phyloP scores from a whole-genome alignment of 2,113 vertebrate genomes.

The Neopipo cinnamomea region DNA sequence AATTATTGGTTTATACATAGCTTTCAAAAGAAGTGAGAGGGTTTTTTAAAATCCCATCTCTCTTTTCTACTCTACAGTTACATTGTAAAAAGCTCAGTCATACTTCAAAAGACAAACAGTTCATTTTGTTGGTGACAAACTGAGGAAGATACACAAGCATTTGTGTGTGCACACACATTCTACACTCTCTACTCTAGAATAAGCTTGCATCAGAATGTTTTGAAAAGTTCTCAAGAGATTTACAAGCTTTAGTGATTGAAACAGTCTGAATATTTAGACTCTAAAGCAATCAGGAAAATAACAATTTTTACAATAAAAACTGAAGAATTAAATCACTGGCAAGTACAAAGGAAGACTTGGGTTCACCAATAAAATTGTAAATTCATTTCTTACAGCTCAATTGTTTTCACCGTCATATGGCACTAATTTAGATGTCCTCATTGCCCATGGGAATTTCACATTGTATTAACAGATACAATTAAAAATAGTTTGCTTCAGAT shows the following conservation, averaged over 20 bases:
- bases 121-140: neutral
- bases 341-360: neutral
- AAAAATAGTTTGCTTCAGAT: neutral
- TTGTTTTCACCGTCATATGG: neutral
- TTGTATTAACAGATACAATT: neutral
- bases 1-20: neutral
- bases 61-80: neutral
- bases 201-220: neutral
- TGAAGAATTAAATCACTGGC: neutral
- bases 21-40: neutral
- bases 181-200: neutral
- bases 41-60: neutral
- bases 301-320: neutral
- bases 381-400: neutral
- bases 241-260: neutral
- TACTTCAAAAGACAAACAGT: neutral
- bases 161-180: neutral
- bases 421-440: neutral
- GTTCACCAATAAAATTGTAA: neutral
- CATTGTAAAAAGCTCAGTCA: neutral
- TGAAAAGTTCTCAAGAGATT: neutral
- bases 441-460: neutral
- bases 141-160: neutral
- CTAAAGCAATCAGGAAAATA: neutral
- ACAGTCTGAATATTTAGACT: neutral